Percentiles rank a stretch among this genome's conserved stretches.
phyloP scores from a whole-genome alignment of 2,113 vertebrate genomes.

The Mustela lutreola region DNA sequence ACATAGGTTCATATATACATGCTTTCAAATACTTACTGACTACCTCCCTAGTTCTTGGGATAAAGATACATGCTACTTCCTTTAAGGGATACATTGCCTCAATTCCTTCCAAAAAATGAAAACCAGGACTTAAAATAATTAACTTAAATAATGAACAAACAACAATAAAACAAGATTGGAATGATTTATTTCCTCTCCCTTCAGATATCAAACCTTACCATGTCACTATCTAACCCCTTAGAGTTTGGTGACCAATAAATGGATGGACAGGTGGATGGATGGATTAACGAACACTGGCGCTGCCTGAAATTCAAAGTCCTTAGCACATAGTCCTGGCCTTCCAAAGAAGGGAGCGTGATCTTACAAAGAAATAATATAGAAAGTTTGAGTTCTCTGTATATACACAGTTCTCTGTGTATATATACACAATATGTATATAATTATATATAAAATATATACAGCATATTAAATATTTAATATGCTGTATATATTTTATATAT shows the following conservation, averaged over 20 bases:
- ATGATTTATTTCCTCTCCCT: background rate
- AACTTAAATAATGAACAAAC: background rate
- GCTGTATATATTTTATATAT: background rate
- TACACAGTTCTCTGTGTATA: background rate
- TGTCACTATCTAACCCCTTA: background rate
- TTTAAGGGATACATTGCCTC: background rate
- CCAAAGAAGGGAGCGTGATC: background rate
- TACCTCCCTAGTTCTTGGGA: background rate
- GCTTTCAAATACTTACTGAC: background rate
- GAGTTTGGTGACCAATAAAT: background rate
- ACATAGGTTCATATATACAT: background rate
- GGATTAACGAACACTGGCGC: background rate
- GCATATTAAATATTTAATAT: background rate
- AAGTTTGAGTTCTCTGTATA: background rate
- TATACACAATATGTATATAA: background rate
- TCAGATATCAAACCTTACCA: background rate
- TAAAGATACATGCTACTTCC: background rate
- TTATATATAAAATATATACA: background rate
- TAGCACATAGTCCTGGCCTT: background rate
- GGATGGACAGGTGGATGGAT: background rate
- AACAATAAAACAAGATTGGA: background rate
- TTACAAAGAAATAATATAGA: background rate
- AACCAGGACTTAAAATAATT: background rate
- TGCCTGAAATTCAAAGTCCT: background rate
- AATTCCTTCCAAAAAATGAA: slow-evolving; percentile 9